Percentiles rank a stretch among this genome's conserved stretches.
Evolutionary conservation across 2,113 vertebrate species (phyloP).

Genomic region (Nipponia nippon): DNA sequence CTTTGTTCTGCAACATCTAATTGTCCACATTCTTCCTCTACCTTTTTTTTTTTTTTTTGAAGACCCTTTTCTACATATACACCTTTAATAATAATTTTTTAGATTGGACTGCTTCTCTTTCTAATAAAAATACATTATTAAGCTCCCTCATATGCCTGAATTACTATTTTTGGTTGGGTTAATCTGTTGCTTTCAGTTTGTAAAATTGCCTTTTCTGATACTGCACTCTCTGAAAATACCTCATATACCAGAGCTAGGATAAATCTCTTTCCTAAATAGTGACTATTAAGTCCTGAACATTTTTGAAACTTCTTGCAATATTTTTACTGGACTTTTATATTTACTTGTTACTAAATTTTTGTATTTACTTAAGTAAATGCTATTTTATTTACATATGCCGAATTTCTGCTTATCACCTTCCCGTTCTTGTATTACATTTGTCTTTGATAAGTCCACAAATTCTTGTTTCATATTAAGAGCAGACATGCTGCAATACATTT

Average conservation of each 20-base stretch:
- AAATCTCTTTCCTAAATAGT: neutral
- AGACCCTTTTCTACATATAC: neutral
- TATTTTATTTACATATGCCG: neutral
- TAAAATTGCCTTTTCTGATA: neutral
- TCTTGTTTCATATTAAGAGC: neutral
- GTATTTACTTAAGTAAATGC: neutral
- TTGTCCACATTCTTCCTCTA: neutral
- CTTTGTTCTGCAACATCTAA: neutral
- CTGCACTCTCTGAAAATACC: neutral
- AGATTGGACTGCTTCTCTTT: neutral
- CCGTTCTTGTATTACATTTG: neutral
- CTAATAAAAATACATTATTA: neutral
- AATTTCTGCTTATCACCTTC: neutral
- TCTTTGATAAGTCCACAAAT: neutral
- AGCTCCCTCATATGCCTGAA: neutral
- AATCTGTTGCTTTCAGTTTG: neutral
- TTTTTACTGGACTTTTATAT: neutral
- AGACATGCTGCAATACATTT: neutral
- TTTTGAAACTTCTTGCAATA: neutral
- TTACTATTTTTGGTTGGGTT: neutral
- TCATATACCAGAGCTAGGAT: neutral
- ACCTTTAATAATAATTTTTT: neutral
- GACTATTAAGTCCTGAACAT: neutral
- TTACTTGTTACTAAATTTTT: neutral
- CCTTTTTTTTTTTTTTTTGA: neutral